Evolutionary conservation across 35 echinoderm and acorn worm genomes (phyloP).

Genomic region (Ophioderma brevispina): DNA sequence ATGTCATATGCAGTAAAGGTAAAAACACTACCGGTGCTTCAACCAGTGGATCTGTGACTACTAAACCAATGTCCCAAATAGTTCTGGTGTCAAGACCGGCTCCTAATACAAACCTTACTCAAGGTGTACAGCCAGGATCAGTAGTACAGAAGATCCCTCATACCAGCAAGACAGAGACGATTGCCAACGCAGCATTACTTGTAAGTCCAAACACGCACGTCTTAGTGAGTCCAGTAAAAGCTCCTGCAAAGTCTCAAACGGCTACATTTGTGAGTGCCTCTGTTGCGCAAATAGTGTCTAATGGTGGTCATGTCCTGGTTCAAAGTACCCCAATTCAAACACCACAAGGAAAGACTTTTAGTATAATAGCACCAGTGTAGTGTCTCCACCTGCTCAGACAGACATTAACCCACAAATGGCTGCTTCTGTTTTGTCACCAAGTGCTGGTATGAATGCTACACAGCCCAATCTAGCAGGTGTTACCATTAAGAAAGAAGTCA

Average conservation of each 20-base stretch:
- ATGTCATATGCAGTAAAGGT: constrained; percentile 24
- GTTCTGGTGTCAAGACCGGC: not conserved
- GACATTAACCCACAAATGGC: not conserved
- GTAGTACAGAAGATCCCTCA: no score
- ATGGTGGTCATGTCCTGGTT: not conserved
- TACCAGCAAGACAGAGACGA: not conserved
- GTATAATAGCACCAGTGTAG: not conserved
- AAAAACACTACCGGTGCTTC: not conserved
- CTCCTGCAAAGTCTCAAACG: not conserved
- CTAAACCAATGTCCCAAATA: not conserved
- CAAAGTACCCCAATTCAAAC: not conserved
- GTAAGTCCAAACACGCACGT: not conserved
- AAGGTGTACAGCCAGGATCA: not conserved
- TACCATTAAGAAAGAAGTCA: not conserved
- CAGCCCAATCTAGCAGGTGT: no score
- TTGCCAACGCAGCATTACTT: not conserved
- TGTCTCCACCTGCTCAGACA: not conserved
- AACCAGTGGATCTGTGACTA: not conserved
- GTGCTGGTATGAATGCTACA: not conserved
- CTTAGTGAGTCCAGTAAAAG: not conserved
- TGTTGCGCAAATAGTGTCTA: not conserved
- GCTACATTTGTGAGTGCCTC: not conserved
- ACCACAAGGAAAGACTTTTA: not conserved
- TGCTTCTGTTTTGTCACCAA: not conserved
- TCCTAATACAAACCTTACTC: not conserved